These are phyloP conservation scores for Cherax destructor DNA, from an alignment of 1,140 invertebrate species.

Conservation along the genomic window DNA sequence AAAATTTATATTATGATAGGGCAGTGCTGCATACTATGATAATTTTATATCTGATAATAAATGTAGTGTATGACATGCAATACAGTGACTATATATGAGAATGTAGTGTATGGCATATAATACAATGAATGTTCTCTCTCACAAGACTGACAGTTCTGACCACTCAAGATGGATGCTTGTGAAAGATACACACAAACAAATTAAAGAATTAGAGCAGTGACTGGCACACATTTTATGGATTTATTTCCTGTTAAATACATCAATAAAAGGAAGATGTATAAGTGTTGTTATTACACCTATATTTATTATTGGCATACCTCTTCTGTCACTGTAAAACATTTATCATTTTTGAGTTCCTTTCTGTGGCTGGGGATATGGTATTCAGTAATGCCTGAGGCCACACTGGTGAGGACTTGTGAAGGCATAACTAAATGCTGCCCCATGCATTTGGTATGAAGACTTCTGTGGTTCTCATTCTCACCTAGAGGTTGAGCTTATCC, in stretches of 20 bases:
- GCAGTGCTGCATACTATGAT: background rate
- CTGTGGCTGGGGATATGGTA: too few relatives aligned
- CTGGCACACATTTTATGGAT: constrained; percentile 20
- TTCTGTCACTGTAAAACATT: too few relatives aligned
- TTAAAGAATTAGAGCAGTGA: constrained; percentile 15
- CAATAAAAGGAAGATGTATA: background rate
- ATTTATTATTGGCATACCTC: too few relatives aligned
- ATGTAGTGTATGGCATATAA: too few relatives aligned
- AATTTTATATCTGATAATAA: background rate
- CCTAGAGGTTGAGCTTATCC: too few relatives aligned
- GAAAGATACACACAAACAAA: background rate
- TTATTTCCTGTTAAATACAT: constrained; percentile 12
- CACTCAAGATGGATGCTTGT: background rate
- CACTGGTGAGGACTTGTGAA: too few relatives aligned
- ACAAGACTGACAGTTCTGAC: background rate
- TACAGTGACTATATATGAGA: background rate
- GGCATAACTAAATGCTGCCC: too few relatives aligned
- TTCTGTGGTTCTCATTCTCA: too few relatives aligned
- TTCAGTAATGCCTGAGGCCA: too few relatives aligned
- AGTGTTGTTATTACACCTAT: too few relatives aligned
- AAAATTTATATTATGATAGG: background rate
- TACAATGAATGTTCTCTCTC: background rate
- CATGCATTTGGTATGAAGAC: too few relatives aligned
- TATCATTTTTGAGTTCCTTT: too few relatives aligned
- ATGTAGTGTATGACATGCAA: background rate